Conservation (phyloP, 1,140 invertebrate species). For the Bombus superbus region DNA sequence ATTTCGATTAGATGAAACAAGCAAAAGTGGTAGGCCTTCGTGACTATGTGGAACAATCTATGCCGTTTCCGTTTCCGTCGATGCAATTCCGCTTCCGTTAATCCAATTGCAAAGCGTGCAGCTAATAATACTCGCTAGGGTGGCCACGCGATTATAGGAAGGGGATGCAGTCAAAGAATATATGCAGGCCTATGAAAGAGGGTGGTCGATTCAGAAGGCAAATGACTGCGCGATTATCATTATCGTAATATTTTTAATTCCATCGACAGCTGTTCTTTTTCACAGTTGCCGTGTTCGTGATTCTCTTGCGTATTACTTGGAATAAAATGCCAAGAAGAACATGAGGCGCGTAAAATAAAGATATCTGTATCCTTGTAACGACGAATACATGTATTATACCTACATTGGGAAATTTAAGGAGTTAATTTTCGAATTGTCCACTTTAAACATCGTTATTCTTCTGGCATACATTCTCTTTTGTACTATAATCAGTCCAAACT, state of each 20-base stretch:
- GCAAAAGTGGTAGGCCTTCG: slow-evolving; percentile 47
- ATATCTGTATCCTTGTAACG: neutral
- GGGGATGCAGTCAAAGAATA: slow-evolving; percentile 38
- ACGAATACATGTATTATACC: neutral
- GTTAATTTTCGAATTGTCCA: neutral
- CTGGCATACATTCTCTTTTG: no score
- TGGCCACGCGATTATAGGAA: slow-evolving; percentile 51
- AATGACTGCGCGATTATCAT: neutral
- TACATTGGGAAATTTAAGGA: neutral
- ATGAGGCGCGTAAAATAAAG: no score
- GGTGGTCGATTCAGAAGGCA: neutral
- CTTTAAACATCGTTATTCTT: no score
- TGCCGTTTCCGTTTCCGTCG: slow-evolving; percentile 60
- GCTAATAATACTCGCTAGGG: slow-evolving; percentile 62
- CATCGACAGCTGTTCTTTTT: neutral
- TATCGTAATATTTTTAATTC: slow-evolving; percentile 1
- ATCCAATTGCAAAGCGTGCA: slow-evolving; percentile 64
- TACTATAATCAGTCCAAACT: neutral
- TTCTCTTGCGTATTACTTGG: neutral
- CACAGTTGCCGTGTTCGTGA: neutral
- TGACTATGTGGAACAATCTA: slow-evolving; percentile 52
- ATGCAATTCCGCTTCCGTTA: slow-evolving; percentile 64
- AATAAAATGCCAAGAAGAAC: neutral
- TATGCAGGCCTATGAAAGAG: neutral
- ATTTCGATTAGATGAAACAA: slow-evolving; percentile 49